A percentile compares a stretch with the other conserved stretches of the same genome.
phyloP scores from a whole-genome alignment of 2,888 invertebrate genomes.

The Leptinotarsa peninsularis region DNA sequence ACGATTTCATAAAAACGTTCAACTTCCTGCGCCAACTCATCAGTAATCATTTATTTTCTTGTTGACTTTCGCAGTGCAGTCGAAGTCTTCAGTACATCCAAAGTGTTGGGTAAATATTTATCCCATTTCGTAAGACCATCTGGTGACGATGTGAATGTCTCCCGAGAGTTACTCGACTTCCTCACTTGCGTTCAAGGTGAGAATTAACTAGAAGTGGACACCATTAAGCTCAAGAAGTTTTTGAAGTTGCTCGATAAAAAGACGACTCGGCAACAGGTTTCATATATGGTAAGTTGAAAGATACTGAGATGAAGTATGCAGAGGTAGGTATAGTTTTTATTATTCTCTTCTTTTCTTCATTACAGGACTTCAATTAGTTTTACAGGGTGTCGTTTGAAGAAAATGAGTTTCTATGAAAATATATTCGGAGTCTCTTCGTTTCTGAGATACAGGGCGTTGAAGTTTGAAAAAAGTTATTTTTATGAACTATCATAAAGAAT shows the following conservation, averaged over 20 bases:
- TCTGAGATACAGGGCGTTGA: no score
- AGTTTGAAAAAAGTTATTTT: no score
- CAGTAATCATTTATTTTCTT: slow-evolving; percentile 1
- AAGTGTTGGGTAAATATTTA: slow-evolving; percentile 23
- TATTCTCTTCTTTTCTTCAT: no score
- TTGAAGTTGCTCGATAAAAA: not conserved
- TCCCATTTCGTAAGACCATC: slow-evolving; percentile 13
- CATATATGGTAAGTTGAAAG: not conserved
- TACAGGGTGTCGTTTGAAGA: no score
- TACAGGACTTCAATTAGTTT: no score
- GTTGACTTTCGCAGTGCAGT: slow-evolving; percentile 21
- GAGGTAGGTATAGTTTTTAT: not conserved
- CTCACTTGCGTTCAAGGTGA: not conserved
- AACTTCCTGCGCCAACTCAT: not conserved
- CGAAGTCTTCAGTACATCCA: not conserved
- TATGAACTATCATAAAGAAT: no score
- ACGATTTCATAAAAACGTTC: not conserved
- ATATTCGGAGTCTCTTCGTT: no score
- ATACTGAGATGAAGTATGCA: not conserved
- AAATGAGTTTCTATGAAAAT: no score
- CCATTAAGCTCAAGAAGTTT: not conserved
- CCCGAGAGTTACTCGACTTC: not conserved
- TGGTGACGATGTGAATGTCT: slow-evolving; percentile 10
- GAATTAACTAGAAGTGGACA: not conserved
- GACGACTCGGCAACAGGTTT: not conserved